Conservation (phyloP, 2,797 vertebrate species). For the Neoniphon sammara region DNA sequence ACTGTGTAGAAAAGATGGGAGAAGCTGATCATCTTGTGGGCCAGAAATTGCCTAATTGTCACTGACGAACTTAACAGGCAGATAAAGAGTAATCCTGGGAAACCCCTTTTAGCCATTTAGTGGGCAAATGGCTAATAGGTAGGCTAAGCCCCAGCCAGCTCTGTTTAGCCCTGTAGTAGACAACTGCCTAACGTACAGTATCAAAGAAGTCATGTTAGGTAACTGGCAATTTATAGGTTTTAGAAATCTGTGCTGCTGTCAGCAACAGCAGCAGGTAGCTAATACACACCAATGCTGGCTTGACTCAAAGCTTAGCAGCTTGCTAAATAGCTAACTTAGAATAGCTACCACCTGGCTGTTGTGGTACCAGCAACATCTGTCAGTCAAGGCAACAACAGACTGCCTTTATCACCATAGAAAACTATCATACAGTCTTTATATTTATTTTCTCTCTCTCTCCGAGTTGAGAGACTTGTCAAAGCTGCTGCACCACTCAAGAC, state of each 20-base stretch:
- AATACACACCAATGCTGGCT: no score
- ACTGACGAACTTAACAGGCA: background rate
- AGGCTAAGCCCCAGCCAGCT: background rate
- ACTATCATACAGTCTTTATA: no score
- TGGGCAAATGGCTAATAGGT: constrained; percentile 12
- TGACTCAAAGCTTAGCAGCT: background rate
- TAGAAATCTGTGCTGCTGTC: background rate
- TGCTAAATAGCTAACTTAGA: background rate
- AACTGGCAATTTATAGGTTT: background rate
- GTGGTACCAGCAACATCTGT: no score
- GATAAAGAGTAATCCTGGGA: constrained; percentile 1
- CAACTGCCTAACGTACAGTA: background rate
- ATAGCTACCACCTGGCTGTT: background rate
- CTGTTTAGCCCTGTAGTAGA: constrained; percentile 6
- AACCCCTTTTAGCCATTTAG: background rate
- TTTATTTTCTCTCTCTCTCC: no score
- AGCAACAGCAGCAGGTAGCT: background rate
- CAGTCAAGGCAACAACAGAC: no score
- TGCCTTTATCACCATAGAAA: no score
- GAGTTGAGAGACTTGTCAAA: no score
- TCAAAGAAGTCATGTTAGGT: constrained; percentile 3
- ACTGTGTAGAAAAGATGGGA: no score
- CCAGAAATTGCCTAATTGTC: constrained; percentile 15
- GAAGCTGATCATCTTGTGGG: background rate
- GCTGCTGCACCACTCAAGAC: no score